A percentile compares a stretch with the other conserved stretches of the same genome.
Conservation (phyloP, 2,888 invertebrate genomes). For the Leptura quadrifasciata region DNA sequence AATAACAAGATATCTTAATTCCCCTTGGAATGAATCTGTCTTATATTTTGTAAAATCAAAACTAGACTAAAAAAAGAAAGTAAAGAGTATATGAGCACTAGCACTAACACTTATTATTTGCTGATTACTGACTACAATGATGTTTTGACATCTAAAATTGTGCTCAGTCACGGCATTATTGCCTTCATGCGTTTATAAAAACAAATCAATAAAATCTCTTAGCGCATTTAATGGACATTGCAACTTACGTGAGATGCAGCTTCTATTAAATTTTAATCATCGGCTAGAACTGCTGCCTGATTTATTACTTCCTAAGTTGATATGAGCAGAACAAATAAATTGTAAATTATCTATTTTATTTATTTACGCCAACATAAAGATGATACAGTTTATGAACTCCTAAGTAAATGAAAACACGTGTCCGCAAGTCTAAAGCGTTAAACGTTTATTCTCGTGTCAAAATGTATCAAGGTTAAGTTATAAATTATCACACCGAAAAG, state of each 20-base stretch:
- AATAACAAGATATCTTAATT: no score
- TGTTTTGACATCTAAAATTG: no score
- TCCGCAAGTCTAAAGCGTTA: background rate
- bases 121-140: no score
- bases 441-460: constrained; percentile 1
- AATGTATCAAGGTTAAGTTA: constrained; percentile 2
- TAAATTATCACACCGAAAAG: background rate
- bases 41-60: no score
- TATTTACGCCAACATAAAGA: background rate
- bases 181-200: no score
- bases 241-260: background rate
- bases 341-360: background rate
- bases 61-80: no score
- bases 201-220: no score
- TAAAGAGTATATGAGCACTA: no score
- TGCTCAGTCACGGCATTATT: no score
- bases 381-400: constrained; percentile 1
- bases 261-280: background rate
- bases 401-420: background rate
- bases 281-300: background rate
- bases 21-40: no score
- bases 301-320: background rate
- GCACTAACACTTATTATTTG: no score
- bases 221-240: no score
- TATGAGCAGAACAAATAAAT: background rate